These are phyloP conservation scores for Synanthedon formicaeformis DNA, from an alignment of 2,888 invertebrate species.

Conservation along the genomic window DNA sequence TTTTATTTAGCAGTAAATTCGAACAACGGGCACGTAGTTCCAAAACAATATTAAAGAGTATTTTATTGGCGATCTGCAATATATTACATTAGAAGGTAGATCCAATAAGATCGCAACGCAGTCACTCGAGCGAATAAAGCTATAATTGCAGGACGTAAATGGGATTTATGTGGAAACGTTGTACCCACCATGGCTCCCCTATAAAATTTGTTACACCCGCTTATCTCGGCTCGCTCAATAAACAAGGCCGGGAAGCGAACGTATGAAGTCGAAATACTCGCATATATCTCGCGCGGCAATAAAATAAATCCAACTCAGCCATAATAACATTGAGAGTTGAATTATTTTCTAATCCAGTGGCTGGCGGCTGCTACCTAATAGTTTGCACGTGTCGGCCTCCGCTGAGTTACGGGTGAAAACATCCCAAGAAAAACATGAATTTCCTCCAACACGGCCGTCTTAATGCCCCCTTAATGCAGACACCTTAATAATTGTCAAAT, in stretches of 20 bases:
- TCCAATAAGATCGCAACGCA: conserved; percentile 58
- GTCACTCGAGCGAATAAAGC: conserved; percentile 58
- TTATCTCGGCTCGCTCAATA: conserved; percentile 46
- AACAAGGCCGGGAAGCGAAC: conserved; percentile 52
- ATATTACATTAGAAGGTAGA: conserved; percentile 63
- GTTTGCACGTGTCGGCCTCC: conserved; percentile 64
- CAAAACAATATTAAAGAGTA: conserved; percentile 45
- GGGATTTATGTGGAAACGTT: conserved; percentile 55
- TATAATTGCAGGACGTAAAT: conserved; percentile 62
- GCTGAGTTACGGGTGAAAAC: conserved; percentile 59
- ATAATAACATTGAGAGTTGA: conserved; percentile 67
- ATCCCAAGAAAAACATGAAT: conserved; percentile 67
- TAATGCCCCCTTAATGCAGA: conserved; percentile 63
- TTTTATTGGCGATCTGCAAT: conserved; percentile 65
- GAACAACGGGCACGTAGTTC: conserved; percentile 28
- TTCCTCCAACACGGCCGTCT: conserved; percentile 41
- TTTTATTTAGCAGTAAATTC: too few species aligned
- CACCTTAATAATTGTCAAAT: conserved; percentile 69
- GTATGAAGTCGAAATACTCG: conserved; percentile 58
- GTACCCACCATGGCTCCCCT: conserved; percentile 28
- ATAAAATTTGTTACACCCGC: conserved; percentile 53
- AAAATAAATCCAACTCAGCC: conserved; percentile 64
- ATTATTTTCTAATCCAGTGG: conserved; percentile 67
- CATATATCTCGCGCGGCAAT: conserved; percentile 58
- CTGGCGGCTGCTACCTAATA: conserved; percentile 63